phyloP scores from a whole-genome alignment of 1,140 invertebrate species.

The Meteorus sp. region DNA sequence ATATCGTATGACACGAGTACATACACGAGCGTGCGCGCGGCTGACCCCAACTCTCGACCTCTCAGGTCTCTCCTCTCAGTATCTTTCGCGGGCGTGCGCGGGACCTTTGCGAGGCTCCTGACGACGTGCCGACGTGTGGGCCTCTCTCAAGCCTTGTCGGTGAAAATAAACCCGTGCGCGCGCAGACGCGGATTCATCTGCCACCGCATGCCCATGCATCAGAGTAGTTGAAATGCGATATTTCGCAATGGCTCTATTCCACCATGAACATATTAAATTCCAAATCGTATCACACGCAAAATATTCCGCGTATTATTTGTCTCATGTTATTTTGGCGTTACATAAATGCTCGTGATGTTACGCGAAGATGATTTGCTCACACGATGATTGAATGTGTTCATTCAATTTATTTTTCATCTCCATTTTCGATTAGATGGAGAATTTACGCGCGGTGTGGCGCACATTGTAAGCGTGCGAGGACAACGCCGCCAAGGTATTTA shows the following conservation, averaged over 20 bases:
- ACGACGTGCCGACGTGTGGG: conserved; percentile 12
- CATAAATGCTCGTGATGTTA: too few species aligned
- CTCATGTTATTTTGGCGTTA: too few species aligned
- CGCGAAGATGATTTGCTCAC: too few species aligned
- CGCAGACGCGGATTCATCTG: conserved; percentile 10
- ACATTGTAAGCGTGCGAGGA: conserved; percentile 33
- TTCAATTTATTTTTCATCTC: background rate
- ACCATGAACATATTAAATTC: too few species aligned
- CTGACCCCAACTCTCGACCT: conserved; percentile 12
- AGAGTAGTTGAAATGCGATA: conserved; percentile 9
- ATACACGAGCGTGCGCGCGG: conserved; percentile 11
- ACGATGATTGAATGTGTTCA: background rate
- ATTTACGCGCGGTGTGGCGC: conserved; percentile 42
- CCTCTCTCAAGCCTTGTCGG: background rate
- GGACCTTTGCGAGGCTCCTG: conserved; percentile 16
- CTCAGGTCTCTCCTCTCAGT: background rate
- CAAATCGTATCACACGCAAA: too few species aligned
- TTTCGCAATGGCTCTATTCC: too few species aligned
- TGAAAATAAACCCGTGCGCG: conserved; percentile 9
- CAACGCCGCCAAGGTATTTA: conserved; percentile 35
- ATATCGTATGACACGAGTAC: conserved; percentile 18
- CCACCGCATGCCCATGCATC: background rate
- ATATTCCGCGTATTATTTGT: too few species aligned
- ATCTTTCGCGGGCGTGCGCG: conserved; percentile 10
- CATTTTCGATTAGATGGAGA: conserved; percentile 35